Conservation (phyloP, 2,797 vertebrate genomes). For the Chaetophractus vellerosus region DNA sequence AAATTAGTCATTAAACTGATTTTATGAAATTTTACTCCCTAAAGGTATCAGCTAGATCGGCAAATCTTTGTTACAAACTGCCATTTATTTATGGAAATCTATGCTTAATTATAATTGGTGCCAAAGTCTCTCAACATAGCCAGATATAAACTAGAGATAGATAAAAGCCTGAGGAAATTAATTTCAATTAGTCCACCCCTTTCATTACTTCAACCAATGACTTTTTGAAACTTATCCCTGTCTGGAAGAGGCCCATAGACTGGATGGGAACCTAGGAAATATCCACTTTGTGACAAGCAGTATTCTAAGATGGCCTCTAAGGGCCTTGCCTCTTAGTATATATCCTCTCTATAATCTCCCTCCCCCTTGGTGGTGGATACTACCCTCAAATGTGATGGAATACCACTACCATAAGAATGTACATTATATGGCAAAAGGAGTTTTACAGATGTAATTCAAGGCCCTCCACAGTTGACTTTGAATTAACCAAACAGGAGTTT, state of each 20-base stretch:
- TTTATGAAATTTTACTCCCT: slow-evolving; percentile 37
- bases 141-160: slow-evolving; percentile 40
- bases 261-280: background rate
- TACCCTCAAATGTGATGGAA: background rate
- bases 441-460: background rate
- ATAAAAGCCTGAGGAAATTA: background rate
- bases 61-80: slow-evolving; percentile 61
- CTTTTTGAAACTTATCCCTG: background rate
- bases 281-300: background rate
- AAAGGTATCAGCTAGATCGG: slow-evolving; percentile 1
- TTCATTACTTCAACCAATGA: background rate
- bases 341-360: background rate
- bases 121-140: slow-evolving; percentile 37
- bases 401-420: background rate
- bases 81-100: slow-evolving; percentile 63
- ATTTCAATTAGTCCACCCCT: background rate
- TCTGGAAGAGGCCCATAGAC: background rate
- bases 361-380: too few relatives aligned
- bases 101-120: slow-evolving; percentile 55
- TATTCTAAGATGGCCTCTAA: background rate
- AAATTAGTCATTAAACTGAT: slow-evolving; percentile 22
- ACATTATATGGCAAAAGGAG: background rate
- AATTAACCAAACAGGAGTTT: background rate
- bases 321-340: background rate
- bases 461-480: background rate